A percentile compares a stretch with the other conserved stretches of the same genome.
Conservation (phyloP, 35 echinoderm and acorn worm species). For the Acanthaster planci region DNA sequence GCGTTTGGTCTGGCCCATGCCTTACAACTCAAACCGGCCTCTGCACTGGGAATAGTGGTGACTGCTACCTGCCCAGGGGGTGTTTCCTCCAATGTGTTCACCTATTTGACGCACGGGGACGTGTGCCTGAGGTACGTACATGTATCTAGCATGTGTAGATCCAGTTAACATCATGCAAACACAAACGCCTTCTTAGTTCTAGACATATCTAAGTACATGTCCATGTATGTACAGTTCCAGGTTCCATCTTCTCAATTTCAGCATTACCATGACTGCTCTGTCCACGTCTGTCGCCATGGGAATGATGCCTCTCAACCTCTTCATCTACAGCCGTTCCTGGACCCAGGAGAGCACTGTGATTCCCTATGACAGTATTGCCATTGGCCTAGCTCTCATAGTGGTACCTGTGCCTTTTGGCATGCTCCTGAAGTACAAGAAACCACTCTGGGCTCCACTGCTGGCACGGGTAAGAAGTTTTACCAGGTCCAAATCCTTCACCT, state of each 20-base stretch:
- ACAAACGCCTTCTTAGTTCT: no score
- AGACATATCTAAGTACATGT: no score
- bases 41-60: constrained; percentile 73
- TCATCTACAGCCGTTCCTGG: constrained; percentile 84
- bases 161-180: no score
- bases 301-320: constrained; percentile 90
- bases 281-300: constrained; percentile 63
- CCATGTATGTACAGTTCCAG: no score
- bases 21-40: constrained; percentile 51
- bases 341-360: constrained; percentile 58
- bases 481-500: no score
- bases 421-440: constrained; percentile 58
- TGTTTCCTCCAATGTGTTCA: constrained; percentile 71
- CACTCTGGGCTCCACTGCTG: no score
- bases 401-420: constrained; percentile 73
- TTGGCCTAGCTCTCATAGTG: constrained; percentile 54
- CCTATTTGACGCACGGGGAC: constrained; percentile 73
- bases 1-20: constrained; percentile 64
- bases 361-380: constrained; percentile 68
- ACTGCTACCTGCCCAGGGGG: constrained; percentile 69
- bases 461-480: no score
- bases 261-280: constrained; percentile 82
- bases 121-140: constrained; percentile 79
- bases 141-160: no score
- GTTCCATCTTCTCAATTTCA: no score